Base-by-base conservation (phyloP, 1,140 invertebrate species). In the Bombus pascuorum region DNA sequence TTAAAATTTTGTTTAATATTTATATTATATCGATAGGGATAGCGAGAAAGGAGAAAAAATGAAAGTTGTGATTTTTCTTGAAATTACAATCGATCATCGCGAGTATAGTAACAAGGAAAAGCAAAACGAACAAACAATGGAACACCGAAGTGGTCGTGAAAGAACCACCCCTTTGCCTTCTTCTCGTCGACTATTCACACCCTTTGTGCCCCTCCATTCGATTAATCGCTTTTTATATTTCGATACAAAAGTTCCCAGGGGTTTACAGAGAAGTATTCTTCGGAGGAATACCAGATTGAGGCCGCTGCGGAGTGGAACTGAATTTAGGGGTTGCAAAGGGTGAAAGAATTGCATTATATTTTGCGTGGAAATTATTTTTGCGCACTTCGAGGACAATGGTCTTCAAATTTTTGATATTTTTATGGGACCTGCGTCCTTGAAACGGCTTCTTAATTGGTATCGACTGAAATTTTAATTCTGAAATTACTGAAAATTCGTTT, bases 121-220 rank as follows among this genome's bases (percentile, higher is more conserved):
- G n/a, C 8, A 22, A 47, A 47, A n/a, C 25, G 37, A 86, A 74
- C 37, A 81, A 70, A 73, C 83, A 77, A 82, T 70, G 65, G 70
- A 37, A 87, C 86, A 86, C 70, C 78, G 42, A 76, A 68, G 74
- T 82, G 75, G 37, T 82, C 70, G 80, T 70, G 72, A 25, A 42
- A 44, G 32, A 83, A 73, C 42, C 71, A 47, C 71, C 71, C 70
- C 70, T 72, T 42, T 28, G 28, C 13, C 8, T n/a, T 28, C 1
- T 13, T 71, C 28, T 28, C 39, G 42, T 73, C 71, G 71, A 47
- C 15, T n/a, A 28, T 73, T 44, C 39, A 9, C 42, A 22, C 3
- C 71, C 42, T 73, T 73, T 73, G n/a, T 42, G 6, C 3, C 42
- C 71, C 39, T 28, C 5, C 28, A 32, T 32, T 22, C 5, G 8